phyloP scores from a whole-genome alignment of 2,888 invertebrate species.

The Lasioglossum morio region DNA sequence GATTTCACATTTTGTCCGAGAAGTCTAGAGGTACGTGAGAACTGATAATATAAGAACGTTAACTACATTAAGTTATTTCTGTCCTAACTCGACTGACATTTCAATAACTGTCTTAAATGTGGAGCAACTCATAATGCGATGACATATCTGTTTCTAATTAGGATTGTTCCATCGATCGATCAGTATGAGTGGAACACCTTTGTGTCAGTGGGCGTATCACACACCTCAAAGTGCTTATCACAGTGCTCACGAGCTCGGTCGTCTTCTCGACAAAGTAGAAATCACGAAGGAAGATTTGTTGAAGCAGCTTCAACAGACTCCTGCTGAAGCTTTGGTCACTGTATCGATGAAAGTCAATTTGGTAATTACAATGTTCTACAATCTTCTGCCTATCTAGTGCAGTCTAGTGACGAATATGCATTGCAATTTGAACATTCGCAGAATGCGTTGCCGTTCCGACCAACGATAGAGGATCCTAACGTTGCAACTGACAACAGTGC shows the following conservation, averaged over 20 bases:
- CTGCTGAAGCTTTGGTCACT: slow-evolving; percentile 41
- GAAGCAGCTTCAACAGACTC: slow-evolving; percentile 43
- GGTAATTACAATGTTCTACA: background rate
- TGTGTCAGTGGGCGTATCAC: slow-evolving; percentile 85
- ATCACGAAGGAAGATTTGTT: slow-evolving; percentile 53
- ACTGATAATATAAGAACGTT: background rate
- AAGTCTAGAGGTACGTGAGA: slow-evolving; percentile 47
- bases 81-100: background rate
- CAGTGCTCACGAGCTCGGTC: slow-evolving; percentile 81
- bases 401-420: too few relatives aligned
- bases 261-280: slow-evolving; percentile 65
- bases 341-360: background rate
- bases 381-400: too few relatives aligned
- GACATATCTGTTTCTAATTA: slow-evolving; percentile 33
- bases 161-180: slow-evolving; percentile 87
- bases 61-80: background rate
- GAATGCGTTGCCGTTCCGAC: slow-evolving; percentile 81
- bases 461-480: slow-evolving; percentile 85
- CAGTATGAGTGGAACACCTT: slow-evolving; percentile 86
- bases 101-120: background rate
- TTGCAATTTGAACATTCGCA: background rate
- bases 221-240: slow-evolving; percentile 25
- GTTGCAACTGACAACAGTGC: slow-evolving; percentile 83
- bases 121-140: background rate
- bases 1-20: slow-evolving; percentile 36